These are phyloP conservation scores for Aldabrachelys gigantea DNA, from an alignment of 2,113 vertebrate species.

Conservation along the genomic window DNA sequence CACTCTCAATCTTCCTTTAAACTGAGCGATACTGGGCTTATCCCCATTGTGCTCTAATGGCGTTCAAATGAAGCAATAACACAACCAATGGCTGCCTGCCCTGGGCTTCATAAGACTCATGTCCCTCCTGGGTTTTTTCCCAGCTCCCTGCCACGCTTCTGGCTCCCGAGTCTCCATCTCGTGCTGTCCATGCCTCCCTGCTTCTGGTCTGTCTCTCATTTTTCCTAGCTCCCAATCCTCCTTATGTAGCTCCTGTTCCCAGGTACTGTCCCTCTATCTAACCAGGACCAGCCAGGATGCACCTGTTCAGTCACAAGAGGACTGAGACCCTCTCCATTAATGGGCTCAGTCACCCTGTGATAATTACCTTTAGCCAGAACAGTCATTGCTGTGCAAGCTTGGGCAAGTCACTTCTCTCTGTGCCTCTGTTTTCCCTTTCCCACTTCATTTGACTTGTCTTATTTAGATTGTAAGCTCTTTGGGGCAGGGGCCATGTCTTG, in stretches of 20 bases:
- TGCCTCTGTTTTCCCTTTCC: neutral
- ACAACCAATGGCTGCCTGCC: neutral
- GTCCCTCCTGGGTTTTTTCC: neutral
- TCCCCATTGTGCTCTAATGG: neutral
- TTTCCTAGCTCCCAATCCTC: neutral
- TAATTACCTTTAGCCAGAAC: neutral
- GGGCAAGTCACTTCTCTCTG: accelerated
- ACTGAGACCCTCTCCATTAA: neutral
- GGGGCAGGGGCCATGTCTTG: neutral
- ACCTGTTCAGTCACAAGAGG: neutral
- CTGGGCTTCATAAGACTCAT: neutral
- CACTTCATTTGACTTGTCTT: neutral
- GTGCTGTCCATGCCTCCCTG: neutral
- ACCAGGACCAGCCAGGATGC: neutral
- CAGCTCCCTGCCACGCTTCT: neutral
- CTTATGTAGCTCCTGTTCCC: neutral
- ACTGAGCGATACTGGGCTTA: neutral
- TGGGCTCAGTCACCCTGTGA: neutral
- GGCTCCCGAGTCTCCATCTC: neutral
- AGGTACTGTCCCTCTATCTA: neutral
- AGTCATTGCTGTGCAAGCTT: conserved; percentile 12
- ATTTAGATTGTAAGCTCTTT: neutral
- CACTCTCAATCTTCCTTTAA: neutral
- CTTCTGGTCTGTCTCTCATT: neutral
- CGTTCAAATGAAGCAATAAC: neutral